A percentile compares a stretch with the other conserved stretches of the same genome.
These are phyloP conservation scores for Perithous albicinctus DNA, from an alignment of 2,888 invertebrate species.

Conservation along the genomic window DNA sequence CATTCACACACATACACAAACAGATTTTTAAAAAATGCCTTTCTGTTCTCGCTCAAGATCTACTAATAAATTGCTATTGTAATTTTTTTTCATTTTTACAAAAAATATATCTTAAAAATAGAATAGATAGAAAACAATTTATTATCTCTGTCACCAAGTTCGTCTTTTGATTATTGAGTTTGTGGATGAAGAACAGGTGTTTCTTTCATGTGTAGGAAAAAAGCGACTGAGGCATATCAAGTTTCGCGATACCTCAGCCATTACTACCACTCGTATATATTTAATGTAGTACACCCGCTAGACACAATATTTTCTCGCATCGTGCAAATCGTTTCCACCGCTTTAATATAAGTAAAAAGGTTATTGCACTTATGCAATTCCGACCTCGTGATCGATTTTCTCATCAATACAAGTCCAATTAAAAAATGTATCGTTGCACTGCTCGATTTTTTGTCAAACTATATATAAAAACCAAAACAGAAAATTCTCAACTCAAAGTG, in stretches of 20 bases:
- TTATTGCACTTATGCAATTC: slow-evolving; percentile 54
- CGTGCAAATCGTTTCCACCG: slow-evolving; percentile 45
- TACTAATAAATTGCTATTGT: no score
- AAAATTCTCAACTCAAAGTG: no score
- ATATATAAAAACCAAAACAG: no score
- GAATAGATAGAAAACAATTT: no score
- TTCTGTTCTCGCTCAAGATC: no score
- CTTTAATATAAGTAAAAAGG: slow-evolving; percentile 60
- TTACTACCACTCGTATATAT: slow-evolving; percentile 1
- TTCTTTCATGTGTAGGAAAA: neutral
- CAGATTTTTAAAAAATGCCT: no score
- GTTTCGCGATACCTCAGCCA: neutral
- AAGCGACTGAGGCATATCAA: neutral
- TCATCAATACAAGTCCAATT: neutral
- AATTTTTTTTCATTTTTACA: no score
- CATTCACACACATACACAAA: no score
- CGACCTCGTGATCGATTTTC: slow-evolving; percentile 7
- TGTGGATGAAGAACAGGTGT: neutral
- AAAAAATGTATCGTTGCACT: slow-evolving; percentile 22
- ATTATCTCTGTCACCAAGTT: no score
- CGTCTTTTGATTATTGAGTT: neutral
- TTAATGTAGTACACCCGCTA: slow-evolving; percentile 5
- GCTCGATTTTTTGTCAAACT: neutral
- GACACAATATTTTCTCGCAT: slow-evolving; percentile 19
- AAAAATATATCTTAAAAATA: no score